phyloP scores from a whole-genome alignment of 2,888 invertebrate species.

The Therioaphis trifolii region DNA sequence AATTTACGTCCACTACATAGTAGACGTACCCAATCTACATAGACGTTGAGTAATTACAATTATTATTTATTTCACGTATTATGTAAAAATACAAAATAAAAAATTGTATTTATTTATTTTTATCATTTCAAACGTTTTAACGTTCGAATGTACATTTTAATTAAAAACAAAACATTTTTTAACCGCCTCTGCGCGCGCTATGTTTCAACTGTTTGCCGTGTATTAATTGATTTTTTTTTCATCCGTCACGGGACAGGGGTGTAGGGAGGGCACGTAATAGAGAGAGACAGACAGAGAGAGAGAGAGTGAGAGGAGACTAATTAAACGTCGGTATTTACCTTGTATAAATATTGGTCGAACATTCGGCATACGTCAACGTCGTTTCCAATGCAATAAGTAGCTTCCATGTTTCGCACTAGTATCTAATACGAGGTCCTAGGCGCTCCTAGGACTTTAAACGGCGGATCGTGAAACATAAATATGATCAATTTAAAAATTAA shows the following conservation, averaged over 20 bases:
- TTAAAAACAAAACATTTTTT: too few relatives aligned
- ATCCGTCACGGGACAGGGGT: neutral
- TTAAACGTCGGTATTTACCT: constrained; percentile 69
- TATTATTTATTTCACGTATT: constrained; percentile 22
- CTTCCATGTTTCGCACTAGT: constrained; percentile 73
- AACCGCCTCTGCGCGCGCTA: too few relatives aligned
- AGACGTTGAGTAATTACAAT: constrained; percentile 44
- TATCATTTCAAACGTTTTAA: neutral
- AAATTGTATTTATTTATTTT: neutral
- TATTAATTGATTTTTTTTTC: neutral
- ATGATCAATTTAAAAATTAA: neutral
- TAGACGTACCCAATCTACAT: neutral
- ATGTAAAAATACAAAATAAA: neutral
- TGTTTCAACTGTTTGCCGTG: neutral
- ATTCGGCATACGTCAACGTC: constrained; percentile 75
- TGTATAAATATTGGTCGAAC: constrained; percentile 77
- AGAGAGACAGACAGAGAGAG: too few relatives aligned
- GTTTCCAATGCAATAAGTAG: constrained; percentile 75
- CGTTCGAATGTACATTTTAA: too few relatives aligned
- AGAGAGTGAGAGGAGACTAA: too few relatives aligned
- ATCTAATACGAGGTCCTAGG: constrained; percentile 51
- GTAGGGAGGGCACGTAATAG: neutral
- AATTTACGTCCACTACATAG: constrained; percentile 37
- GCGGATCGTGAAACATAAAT: constrained; percentile 45
- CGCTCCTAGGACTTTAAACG: constrained; percentile 56